Evolutionary conservation across 2,797 vertebrate genomes (phyloP).

Genomic region (Dryobates pubescens): DNA sequence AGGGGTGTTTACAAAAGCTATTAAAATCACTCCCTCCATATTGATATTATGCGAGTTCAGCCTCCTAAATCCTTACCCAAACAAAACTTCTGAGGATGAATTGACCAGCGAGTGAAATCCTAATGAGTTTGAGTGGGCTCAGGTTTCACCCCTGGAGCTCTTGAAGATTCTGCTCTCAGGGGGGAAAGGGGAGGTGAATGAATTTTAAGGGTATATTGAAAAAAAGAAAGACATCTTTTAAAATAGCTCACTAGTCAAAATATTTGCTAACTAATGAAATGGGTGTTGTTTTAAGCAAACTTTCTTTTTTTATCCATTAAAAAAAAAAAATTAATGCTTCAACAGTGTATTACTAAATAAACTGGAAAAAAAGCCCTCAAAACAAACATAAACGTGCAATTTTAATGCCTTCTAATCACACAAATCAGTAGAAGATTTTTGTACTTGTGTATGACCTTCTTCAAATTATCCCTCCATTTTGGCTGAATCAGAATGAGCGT

Average conservation of each 20-base stretch:
- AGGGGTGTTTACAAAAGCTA: neutral
- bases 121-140: neutral
- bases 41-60: neutral
- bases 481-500: constrained; percentile 91
- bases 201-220: neutral
- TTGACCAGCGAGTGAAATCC: neutral
- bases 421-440: constrained; percentile 87
- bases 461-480: constrained; percentile 97
- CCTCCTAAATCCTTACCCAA: neutral
- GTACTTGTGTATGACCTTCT: constrained; percentile 92
- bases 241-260: neutral
- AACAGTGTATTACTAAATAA: constrained; percentile 78
- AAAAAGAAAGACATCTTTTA: neutral
- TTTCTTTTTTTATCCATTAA: constrained; percentile 15
- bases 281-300: constrained; percentile 42
- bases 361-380: constrained; percentile 74
- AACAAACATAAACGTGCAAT: constrained; percentile 81
- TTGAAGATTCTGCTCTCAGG: neutral
- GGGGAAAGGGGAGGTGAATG: neutral
- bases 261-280: constrained; percentile 42
- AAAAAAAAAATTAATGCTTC: constrained; percentile 43
- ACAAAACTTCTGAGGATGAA: neutral
- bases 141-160: neutral
- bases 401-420: constrained; percentile 89
- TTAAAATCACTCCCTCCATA: neutral